Evolutionary conservation across 2,888 invertebrate species (phyloP), one percentile per base, ranked within the genome.

Genomic region (Scaptomyza flava): DNA sequence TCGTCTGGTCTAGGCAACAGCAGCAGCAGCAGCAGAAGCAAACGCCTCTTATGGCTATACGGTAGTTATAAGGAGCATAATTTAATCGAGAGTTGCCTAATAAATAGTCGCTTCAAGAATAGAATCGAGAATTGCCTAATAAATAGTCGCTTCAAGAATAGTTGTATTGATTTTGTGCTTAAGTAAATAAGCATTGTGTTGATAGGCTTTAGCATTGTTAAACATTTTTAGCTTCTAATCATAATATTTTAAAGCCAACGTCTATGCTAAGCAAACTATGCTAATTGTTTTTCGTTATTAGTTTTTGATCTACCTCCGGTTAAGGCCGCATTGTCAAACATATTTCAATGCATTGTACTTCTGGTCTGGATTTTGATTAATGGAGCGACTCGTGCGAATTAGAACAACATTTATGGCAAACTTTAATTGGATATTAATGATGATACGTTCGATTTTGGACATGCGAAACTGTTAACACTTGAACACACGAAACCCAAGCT

Each of bases 371-470:
- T 56, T 56, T 78, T 84, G 81, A 82, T 84, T 82, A 78, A 84
- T 81, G 84, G 87, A 72, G 58, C 76, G 65, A 57, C 63, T 65
- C 63, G 79, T 70, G 85, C 81, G 84, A 84, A 87, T 84, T 84
- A 72, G 84, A 81, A 68, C 85, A 78, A 66, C 87, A 68, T 81
- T 81, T 83, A 77, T 68, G 84, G 84, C 68, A 61, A 84, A 57
- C 58, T 87, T 73, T 81, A 87, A 83, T 87, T 83, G 76, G 79
- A 70, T 84, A 87, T 83, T 83, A 87, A 83, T 81, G 87, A 87
- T 78, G 81, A 78, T 72, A 80, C 47, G 69, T 43, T 43, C 56
- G 62, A 67, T 68, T 71, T 71, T 69, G 46, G 67, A 66, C 59
- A 48, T 68, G 65, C 60, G 64, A 68, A 72, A 63, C 75, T 67